Conservation (phyloP, 1,140 invertebrate genomes). For the Papilio dardanus region DNA sequence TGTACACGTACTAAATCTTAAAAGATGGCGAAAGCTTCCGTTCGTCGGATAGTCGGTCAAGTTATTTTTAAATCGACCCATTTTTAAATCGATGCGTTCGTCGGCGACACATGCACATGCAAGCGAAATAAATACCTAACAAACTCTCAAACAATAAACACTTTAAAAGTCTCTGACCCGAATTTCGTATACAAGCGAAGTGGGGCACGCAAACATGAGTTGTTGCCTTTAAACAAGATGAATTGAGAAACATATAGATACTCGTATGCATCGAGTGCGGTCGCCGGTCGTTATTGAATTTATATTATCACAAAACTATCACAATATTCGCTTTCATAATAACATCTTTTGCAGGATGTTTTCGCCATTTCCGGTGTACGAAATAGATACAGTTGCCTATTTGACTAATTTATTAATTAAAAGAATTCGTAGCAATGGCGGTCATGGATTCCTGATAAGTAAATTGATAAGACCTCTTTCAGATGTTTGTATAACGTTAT, state of each 20-base stretch:
- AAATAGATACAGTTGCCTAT: too few species aligned
- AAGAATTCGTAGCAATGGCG: too few species aligned
- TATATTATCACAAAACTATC: background rate
- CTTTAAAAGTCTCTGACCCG: constrained; percentile 65
- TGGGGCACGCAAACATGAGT: constrained; percentile 57
- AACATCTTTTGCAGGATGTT: too few species aligned
- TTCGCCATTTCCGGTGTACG: too few species aligned
- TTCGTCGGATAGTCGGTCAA: constrained; percentile 1
- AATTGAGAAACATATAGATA: constrained; percentile 47
- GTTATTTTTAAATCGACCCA: constrained; percentile 29
- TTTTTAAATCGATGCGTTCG: constrained; percentile 29
- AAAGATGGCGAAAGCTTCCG: background rate
- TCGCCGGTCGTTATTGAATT: background rate
- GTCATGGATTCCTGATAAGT: too few species aligned
- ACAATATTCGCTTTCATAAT: background rate
- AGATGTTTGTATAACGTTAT: too few species aligned
- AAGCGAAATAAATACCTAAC: constrained; percentile 39
- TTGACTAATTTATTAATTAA: too few species aligned
- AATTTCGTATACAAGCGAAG: constrained; percentile 57
- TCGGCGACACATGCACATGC: constrained; percentile 4
- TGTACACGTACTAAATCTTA: background rate
- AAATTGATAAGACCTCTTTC: too few species aligned
- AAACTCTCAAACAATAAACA: constrained; percentile 59
- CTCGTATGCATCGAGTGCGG: constrained; percentile 4
- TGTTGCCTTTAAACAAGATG: constrained; percentile 61